These are phyloP conservation scores for Epiblema foenella DNA, from an alignment of 2,888 invertebrate species.

Conservation along the genomic window DNA sequence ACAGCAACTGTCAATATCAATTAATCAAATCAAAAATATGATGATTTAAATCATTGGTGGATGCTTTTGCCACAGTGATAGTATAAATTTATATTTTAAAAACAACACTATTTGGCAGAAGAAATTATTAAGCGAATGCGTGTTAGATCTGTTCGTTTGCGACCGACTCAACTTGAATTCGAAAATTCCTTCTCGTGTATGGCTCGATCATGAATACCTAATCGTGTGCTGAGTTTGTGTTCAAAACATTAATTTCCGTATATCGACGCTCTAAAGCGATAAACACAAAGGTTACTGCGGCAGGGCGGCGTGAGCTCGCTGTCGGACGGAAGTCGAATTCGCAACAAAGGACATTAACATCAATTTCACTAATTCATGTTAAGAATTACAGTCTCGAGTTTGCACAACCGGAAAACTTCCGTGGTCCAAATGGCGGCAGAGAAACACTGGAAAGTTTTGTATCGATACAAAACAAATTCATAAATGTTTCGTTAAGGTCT, in stretches of 20 bases:
- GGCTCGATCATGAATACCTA: slow-evolving; percentile 4
- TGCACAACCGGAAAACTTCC: slow-evolving; percentile 31
- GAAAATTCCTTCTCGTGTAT: not conserved
- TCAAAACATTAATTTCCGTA: slow-evolving; percentile 53
- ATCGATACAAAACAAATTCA: slow-evolving; percentile 12
- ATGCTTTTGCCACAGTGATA: too few relatives aligned
- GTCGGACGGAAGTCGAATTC: slow-evolving; percentile 58
- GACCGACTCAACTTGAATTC: not conserved
- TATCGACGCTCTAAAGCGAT: slow-evolving; percentile 51
- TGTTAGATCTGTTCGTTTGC: not conserved
- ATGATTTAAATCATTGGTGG: too few relatives aligned
- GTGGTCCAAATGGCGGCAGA: slow-evolving; percentile 19
- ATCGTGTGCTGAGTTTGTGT: slow-evolving; percentile 39
- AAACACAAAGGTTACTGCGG: slow-evolving; percentile 51
- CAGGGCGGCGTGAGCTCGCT: slow-evolving; percentile 53
- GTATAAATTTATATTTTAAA: too few relatives aligned
- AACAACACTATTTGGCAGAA: too few relatives aligned
- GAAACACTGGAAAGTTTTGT: slow-evolving; percentile 27
- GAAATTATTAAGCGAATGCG: too few relatives aligned
- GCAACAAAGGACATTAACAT: slow-evolving; percentile 55
- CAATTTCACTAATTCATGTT: slow-evolving; percentile 45
- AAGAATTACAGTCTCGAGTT: slow-evolving; percentile 32
- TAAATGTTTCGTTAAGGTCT: slow-evolving; percentile 41
- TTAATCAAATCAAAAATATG: not conserved
- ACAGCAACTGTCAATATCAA: not conserved